Percentiles rank a stretch among this genome's conserved stretches.
phyloP scores from a whole-genome alignment of 2,113 vertebrate genomes.

The Spilogale gracilis region DNA sequence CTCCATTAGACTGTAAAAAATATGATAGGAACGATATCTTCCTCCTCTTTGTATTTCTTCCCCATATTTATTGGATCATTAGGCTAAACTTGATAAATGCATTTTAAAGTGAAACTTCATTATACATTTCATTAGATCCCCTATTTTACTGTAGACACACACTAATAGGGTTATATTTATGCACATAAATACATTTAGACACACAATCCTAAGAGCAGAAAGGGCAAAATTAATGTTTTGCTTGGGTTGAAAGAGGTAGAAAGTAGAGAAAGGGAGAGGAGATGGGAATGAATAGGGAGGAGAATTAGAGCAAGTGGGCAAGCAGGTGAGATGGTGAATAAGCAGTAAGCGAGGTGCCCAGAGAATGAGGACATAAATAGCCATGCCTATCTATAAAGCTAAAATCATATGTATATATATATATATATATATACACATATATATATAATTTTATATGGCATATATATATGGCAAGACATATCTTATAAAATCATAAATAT shows the following conservation, averaged over 20 bases:
- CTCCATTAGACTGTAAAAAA: background rate
- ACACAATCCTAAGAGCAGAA: background rate
- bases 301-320: background rate
- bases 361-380: background rate
- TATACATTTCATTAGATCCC: background rate
- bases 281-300: background rate
- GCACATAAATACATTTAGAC: background rate
- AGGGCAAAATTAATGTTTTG: background rate
- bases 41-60: background rate
- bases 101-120: conserved; percentile 19
- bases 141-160: background rate
- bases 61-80: background rate
- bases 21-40: background rate
- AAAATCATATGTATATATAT: too few relatives aligned
- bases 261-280: background rate
- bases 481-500: background rate
- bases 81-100: background rate
- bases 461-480: background rate
- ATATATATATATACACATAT: too few relatives aligned
- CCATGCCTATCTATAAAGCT: background rate
- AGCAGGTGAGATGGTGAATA: background rate
- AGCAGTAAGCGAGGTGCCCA: background rate
- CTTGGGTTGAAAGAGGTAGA: background rate
- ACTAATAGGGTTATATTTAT: background rate
- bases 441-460: background rate